A percentile compares a stretch with the other conserved stretches of the same genome.
Conservation (phyloP, 92 coral and sea anemone genomes). For the Phymanthus crucifer region DNA sequence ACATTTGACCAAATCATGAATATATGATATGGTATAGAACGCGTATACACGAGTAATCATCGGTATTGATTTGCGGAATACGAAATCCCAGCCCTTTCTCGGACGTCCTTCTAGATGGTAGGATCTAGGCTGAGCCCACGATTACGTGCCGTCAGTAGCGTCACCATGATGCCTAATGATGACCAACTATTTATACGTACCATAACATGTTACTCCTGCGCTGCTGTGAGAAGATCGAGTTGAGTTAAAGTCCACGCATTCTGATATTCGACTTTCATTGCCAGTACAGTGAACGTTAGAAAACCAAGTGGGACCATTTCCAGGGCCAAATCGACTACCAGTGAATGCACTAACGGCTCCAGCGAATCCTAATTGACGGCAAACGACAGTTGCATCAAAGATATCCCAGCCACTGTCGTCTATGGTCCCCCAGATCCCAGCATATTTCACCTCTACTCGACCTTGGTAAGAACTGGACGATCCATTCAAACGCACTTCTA, state of each 20-base stretch:
- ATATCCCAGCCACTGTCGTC: constrained; percentile 63
- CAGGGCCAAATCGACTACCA: constrained; percentile 46
- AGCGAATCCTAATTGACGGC: constrained; percentile 43
- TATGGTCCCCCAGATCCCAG: constrained; percentile 70
- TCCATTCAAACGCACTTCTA: constrained; percentile 20
- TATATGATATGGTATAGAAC: no score
- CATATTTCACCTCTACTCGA: constrained; percentile 48
- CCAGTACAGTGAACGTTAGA: constrained; percentile 54
- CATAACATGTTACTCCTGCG: constrained; percentile 52
- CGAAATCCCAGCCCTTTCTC: no score
- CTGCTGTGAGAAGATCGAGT: not conserved
- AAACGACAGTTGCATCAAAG: constrained; percentile 55
- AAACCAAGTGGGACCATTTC: constrained; percentile 61
- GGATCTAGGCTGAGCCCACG: no score
- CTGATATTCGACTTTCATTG: constrained; percentile 29
- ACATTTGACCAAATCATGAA: no score
- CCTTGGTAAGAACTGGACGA: constrained; percentile 22
- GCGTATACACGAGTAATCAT: no score
- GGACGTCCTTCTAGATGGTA: no score
- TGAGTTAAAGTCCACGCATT: constrained; percentile 24
- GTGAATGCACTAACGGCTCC: constrained; percentile 60
- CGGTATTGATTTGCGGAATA: no score
- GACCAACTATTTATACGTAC: constrained; percentile 27
- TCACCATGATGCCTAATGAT: no score
- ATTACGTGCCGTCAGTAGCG: no score